These are phyloP conservation scores for Silvanus unidentatus DNA, from an alignment of 2,888 invertebrate genomes.

Conservation along the genomic window DNA sequence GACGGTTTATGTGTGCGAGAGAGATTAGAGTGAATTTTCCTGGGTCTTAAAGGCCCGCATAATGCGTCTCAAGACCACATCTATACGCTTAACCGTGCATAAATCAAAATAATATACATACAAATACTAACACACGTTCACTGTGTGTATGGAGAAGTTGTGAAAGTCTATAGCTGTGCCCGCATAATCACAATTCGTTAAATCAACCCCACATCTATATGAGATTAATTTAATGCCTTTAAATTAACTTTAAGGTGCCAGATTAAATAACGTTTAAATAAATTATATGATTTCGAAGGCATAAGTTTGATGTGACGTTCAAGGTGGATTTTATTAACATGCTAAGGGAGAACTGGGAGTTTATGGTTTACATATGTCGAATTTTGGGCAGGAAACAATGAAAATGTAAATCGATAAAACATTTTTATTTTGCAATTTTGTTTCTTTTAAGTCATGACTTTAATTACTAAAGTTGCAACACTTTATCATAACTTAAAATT, in stretches of 20 bases:
- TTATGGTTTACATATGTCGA: no score
- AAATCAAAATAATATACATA: constrained; percentile 21
- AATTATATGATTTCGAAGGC: neutral
- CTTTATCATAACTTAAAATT: no score
- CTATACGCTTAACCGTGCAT: constrained; percentile 19
- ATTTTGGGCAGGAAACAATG: no score
- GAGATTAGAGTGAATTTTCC: constrained; percentile 12
- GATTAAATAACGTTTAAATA: constrained; percentile 1
- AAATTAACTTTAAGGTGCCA: constrained; percentile 2
- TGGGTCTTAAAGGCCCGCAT: constrained; percentile 17
- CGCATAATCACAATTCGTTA: constrained; percentile 7
- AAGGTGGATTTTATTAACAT: no score
- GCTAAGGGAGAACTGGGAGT: no score
- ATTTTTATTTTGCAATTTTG: no score
- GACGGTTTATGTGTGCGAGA: neutral
- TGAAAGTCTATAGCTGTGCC: constrained; percentile 2
- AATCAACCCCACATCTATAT: neutral
- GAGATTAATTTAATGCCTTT: constrained; percentile 2
- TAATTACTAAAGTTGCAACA: no score
- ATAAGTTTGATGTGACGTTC: neutral
- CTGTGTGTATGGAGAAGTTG: no score
- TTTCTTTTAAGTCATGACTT: no score
- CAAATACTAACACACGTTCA: neutral
- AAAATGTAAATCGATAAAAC: no score
- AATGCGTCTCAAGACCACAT: constrained; percentile 19